phyloP scores from a whole-genome alignment of 2,797 vertebrate species.

The Rhadinocentrus ornatus region DNA sequence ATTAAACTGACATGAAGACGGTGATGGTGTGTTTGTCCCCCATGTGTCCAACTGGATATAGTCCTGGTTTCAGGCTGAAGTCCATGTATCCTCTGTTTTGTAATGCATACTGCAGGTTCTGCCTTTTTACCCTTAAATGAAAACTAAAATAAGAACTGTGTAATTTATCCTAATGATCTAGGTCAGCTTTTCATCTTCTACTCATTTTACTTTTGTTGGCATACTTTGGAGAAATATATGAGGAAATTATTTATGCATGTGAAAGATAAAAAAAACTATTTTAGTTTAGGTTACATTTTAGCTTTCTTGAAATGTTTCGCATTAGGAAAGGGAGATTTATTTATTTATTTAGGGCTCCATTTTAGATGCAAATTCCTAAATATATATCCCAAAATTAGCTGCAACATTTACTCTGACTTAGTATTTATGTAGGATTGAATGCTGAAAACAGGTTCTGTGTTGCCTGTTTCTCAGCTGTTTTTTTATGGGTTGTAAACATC shows the following conservation, averaged over 20 bases:
- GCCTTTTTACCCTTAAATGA: background rate
- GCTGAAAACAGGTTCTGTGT: background rate
- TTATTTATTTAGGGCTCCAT: background rate
- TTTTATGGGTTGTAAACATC: too few species aligned
- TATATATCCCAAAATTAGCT: background rate
- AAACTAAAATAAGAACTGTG: background rate
- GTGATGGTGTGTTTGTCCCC: conserved; percentile 29
- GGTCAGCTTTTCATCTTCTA: background rate
- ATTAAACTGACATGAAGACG: conserved; percentile 47
- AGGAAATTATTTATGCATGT: background rate
- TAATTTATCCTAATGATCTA: background rate
- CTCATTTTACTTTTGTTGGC: background rate
- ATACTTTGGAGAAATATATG: background rate
- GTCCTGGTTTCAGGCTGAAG: conserved; percentile 4
- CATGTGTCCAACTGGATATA: conserved; percentile 33
- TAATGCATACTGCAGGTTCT: background rate
- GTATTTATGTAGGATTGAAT: background rate
- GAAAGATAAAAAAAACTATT: background rate
- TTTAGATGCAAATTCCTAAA: background rate
- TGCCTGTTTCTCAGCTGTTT: background rate
- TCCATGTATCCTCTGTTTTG: background rate
- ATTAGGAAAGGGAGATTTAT: background rate
- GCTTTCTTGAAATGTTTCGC: background rate
- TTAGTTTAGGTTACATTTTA: background rate
- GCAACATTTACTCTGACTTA: background rate